Evolutionary conservation across 2,797 vertebrate genomes (phyloP), one percentile per base, ranked within the genome.

Genomic region (Stomatorhinus walkeri): DNA sequence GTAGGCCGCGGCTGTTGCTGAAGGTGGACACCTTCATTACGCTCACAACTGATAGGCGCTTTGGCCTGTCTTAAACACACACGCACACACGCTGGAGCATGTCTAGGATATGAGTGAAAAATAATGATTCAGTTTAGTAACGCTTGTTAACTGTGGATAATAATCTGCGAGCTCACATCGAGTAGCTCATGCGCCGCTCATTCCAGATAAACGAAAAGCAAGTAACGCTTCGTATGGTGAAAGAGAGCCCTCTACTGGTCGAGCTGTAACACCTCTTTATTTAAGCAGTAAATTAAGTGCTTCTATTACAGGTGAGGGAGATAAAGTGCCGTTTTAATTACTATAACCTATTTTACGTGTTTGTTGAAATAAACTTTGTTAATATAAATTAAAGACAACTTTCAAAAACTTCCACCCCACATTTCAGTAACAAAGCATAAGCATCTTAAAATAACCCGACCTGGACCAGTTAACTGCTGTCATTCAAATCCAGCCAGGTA

Each of bases 181-280:
- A 72, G 19, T 10, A 32, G 2, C 4, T 59, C 32, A n/a, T 56
- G 32, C 51, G 59, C 32, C 24, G 43, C 88, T 64, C 79, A 24
- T 68, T 32, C 5, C 12, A 64, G 24, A 12, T 28, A 36, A 81
- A 52, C 51, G 1, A 32, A 87, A 48, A 22, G 8, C 40, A 83
- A 32, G 68, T 5, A 40, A n/a, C 1, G 28, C 28, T 8, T 61
- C 46, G 54, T 6, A 49, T 88, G 87, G 87, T 59, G 89, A 32
- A 90, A 88, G 85, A 84, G 90, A 43, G 91, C 89, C 91, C 88
- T 89, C 92, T 92, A 84, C 89, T 93, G 92, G 90, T 87, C 36
- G 46, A 79, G 43, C 3, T 64, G 8, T 19, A 14, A 19, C 32
- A 19, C 28, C 32, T 76, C 40, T 19, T 40, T 36, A 76, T 79